Conservation (phyloP, 2,797 vertebrate genomes). For the Pseudochirops cupreus region DNA sequence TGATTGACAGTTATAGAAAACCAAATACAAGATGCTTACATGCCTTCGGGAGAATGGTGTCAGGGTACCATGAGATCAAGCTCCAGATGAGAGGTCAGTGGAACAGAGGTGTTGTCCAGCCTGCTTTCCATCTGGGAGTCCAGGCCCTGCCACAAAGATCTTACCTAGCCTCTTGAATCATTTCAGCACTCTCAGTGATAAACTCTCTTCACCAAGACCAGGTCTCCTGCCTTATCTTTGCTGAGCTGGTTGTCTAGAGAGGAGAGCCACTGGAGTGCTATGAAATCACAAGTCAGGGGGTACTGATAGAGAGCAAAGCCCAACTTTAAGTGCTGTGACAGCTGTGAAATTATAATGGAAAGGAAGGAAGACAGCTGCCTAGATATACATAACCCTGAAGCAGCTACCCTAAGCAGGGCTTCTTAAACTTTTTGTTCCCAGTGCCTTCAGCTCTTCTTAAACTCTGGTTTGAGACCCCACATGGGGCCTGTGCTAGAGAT, state of each 20-base stretch:
- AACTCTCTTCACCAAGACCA: neutral
- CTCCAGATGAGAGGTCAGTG: conserved; percentile 18
- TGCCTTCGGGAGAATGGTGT: neutral
- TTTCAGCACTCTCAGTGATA: neutral
- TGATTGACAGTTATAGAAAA: conserved; percentile 21
- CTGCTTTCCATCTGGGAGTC: neutral
- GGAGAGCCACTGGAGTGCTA: neutral
- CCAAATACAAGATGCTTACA: neutral
- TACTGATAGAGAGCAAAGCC: too few relatives aligned
- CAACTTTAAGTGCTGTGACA: neutral
- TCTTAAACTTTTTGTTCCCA: too few relatives aligned
- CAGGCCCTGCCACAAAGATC: neutral
- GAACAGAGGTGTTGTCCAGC: neutral
- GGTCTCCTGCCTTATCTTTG: neutral
- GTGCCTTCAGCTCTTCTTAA: too few relatives aligned
- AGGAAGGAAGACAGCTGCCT: neutral
- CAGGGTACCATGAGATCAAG: neutral
- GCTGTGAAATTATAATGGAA: neutral
- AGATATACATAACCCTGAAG: neutral
- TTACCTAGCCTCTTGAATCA: neutral
- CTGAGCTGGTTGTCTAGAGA: neutral
- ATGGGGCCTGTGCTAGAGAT: neutral
- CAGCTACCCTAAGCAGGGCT: neutral
- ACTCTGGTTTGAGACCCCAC: too few relatives aligned
- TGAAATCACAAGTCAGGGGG: neutral